These are phyloP conservation scores for Melozone crissalis DNA, from an alignment of 2,113 vertebrate species.

Conservation along the genomic window DNA sequence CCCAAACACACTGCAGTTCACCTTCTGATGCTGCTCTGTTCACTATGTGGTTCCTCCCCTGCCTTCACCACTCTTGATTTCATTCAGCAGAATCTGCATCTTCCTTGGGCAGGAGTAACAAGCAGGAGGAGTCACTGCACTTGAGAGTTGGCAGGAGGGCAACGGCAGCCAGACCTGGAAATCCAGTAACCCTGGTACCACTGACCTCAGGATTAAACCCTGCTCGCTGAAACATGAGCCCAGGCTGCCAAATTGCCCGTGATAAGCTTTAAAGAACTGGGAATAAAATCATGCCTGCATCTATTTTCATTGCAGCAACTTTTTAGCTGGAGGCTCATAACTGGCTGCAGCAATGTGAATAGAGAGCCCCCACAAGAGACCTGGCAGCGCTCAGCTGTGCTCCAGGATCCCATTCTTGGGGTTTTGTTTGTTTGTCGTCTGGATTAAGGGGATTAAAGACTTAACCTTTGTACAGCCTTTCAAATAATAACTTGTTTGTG, in stretches of 20 bases:
- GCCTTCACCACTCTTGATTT: not conserved
- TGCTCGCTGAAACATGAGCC: not conserved
- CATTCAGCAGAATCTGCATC: not conserved
- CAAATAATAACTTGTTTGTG: slow-evolving; percentile 30
- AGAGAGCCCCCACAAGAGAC: not conserved
- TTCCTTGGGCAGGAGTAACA: not conserved
- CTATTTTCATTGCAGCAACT: not conserved
- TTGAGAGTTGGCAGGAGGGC: rapidly evolving
- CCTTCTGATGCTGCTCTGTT: not conserved
- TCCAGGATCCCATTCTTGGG: not conserved
- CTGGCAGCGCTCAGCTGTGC: not conserved
- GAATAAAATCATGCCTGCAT: not conserved
- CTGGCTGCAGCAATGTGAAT: not conserved
- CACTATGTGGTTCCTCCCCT: not conserved
- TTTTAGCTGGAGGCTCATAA: slow-evolving; percentile 1
- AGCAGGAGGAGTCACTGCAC: not conserved
- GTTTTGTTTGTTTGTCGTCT: slow-evolving; percentile 53
- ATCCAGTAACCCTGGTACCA: not conserved
- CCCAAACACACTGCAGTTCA: not conserved
- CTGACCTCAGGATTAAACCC: not conserved
- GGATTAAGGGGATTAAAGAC: slow-evolving; percentile 62
- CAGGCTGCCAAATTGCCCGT: not conserved
- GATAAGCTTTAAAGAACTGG: not conserved
- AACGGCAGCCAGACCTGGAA: not conserved
- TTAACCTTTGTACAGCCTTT: slow-evolving; percentile 66